These are phyloP conservation scores for Rhagoletis zephyria DNA, from an alignment of 1,140 invertebrate genomes.

Conservation along the genomic window DNA sequence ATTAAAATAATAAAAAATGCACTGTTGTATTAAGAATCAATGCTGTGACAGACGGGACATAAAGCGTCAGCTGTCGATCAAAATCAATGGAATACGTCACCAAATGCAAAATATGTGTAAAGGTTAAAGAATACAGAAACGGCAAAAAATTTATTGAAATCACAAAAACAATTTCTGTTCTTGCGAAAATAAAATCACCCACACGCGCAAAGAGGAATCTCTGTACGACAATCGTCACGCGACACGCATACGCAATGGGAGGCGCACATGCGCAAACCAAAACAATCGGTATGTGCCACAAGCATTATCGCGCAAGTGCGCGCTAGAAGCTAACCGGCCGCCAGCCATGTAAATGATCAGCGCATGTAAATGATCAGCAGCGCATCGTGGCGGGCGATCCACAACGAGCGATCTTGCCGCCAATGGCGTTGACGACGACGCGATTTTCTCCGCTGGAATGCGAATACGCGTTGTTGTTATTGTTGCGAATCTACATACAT, in stretches of 20 bases:
- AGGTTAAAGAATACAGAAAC: not conserved
- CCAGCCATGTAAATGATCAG: not conserved
- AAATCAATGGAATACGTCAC: conserved; percentile 34
- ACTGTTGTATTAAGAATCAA: not conserved
- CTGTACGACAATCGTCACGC: conserved; percentile 10
- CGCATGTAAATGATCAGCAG: not conserved
- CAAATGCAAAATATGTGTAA: not conserved
- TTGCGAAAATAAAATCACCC: conserved; percentile 21
- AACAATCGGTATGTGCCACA: not conserved
- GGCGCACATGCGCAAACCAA: not conserved
- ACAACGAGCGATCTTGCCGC: conserved; percentile 26
- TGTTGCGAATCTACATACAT: not conserved
- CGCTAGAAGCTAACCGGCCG: not conserved
- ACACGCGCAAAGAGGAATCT: not conserved
- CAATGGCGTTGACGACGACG: conserved; percentile 22
- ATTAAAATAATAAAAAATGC: not conserved
- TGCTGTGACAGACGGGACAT: conserved; percentile 53
- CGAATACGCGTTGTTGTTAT: not conserved
- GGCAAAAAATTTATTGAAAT: not conserved
- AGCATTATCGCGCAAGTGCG: not conserved
- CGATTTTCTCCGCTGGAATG: conserved; percentile 2
- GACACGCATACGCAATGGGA: conserved; percentile 47
- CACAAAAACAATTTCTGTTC: not conserved
- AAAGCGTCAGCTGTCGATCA: conserved; percentile 58
- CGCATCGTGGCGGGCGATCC: not conserved